phyloP scores from a whole-genome alignment of 2,888 invertebrate genomes.

The Isoperla grammatica region DNA sequence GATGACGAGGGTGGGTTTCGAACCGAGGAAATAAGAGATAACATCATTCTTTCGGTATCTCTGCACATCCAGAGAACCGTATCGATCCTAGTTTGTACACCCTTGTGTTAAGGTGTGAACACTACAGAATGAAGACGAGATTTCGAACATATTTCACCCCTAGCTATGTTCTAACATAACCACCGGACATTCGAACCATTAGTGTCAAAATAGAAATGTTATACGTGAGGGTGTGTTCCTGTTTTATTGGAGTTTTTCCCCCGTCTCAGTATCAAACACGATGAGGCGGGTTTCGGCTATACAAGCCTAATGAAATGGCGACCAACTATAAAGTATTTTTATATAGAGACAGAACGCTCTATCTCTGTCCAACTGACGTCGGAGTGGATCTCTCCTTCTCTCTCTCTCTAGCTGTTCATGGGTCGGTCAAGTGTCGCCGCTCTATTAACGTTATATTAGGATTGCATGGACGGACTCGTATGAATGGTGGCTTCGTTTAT shows the following conservation, averaged over 20 bases:
- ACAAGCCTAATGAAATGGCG: conserved; percentile 7
- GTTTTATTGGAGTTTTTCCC: conserved; percentile 7
- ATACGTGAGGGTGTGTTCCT: not conserved
- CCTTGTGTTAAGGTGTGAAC: conserved; percentile 11
- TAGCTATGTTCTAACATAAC: conserved; percentile 13
- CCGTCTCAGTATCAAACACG: not conserved
- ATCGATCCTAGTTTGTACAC: not conserved
- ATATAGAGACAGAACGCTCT: not conserved
- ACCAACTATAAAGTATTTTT: conserved; percentile 10
- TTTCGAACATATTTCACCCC: conserved; percentile 18
- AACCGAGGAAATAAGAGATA: too few relatives aligned
- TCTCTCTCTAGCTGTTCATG: not conserved
- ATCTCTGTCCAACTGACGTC: not conserved
- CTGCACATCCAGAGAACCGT: too few relatives aligned
- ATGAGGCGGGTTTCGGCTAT: not conserved
- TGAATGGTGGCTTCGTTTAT: not conserved
- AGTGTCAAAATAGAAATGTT: conserved; percentile 30
- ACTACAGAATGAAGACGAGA: conserved; percentile 9
- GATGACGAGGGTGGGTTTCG: too few relatives aligned
- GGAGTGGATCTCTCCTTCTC: not conserved
- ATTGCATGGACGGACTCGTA: not conserved
- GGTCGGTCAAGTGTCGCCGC: not conserved
- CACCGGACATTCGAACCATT: conserved; percentile 21
- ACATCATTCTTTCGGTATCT: too few relatives aligned
- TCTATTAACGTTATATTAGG: conserved; percentile 3